phyloP scores from a whole-genome alignment of 2,113 vertebrate genomes.

The Ramphastos sulfuratus region DNA sequence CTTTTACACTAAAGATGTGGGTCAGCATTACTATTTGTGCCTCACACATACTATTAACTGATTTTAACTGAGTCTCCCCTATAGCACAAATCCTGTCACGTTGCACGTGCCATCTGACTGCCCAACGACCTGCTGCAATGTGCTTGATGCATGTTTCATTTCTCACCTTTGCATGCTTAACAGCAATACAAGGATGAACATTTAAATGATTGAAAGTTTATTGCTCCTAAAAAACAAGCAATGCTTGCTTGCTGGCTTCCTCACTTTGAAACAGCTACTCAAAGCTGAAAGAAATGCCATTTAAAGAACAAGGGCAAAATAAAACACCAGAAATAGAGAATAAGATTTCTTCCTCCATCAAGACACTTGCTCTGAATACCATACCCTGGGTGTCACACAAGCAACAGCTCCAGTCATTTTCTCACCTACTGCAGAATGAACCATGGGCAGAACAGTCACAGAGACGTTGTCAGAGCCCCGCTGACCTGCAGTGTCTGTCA shows the following conservation, averaged over 20 bases:
- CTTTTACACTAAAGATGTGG: neutral
- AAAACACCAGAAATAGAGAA: neutral
- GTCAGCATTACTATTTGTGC: neutral
- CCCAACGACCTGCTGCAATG: neutral
- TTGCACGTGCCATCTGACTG: neutral
- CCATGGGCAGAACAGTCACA: conserved; percentile 82
- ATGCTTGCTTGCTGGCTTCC: neutral
- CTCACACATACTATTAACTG: neutral
- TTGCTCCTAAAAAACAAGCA: neutral
- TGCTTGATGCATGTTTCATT: neutral
- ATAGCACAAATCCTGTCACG: neutral
- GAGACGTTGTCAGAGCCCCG: conserved; percentile 90
- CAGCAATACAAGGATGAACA: neutral
- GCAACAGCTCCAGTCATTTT: neutral
- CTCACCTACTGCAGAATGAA: conserved; percentile 84
- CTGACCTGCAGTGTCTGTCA: conserved; percentile 87
- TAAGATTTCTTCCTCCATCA: neutral
- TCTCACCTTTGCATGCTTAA: neutral
- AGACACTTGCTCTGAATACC: neutral
- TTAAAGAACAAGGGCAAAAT: neutral
- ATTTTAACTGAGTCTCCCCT: neutral
- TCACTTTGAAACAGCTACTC: neutral
- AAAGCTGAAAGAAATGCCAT: neutral
- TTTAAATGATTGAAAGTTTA: neutral
- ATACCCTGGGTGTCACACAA: neutral